Conservation (phyloP, 1,140 invertebrate genomes). For the Hydropsyche tenuis region DNA sequence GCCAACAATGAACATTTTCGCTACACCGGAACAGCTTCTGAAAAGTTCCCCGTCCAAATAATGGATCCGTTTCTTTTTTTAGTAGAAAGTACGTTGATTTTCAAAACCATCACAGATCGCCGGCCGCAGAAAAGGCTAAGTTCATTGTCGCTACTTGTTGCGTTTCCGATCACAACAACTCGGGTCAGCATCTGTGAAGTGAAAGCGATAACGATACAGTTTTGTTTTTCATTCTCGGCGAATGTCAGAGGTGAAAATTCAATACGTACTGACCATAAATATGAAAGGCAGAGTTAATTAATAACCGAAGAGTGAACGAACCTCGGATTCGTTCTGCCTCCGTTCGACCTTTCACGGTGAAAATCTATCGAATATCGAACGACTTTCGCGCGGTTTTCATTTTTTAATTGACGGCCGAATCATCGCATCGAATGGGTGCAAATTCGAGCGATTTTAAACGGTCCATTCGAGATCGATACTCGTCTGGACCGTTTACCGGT, state of each 20-base stretch:
- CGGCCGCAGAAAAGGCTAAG: not conserved
- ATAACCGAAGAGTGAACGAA: not conserved
- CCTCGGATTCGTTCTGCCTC: not conserved
- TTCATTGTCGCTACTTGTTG: not conserved
- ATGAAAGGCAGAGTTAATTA: constrained; percentile 6
- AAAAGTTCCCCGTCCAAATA: no score
- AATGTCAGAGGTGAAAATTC: constrained; percentile 18
- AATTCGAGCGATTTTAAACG: no score
- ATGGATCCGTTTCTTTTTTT: not conserved
- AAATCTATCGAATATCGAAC: no score
- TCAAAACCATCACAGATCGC: not conserved
- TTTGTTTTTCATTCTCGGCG: not conserved
- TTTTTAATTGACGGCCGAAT: no score
- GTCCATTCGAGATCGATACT: no score
- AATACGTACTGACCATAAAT: not conserved
- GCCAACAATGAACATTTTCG: no score
- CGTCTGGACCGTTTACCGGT: no score
- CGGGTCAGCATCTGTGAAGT: not conserved
- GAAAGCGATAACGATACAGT: constrained; percentile 10
- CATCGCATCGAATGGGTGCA: no score
- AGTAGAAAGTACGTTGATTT: not conserved
- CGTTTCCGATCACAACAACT: not conserved
- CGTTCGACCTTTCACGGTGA: not conserved
- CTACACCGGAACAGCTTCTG: no score
- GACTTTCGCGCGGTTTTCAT: no score